A percentile compares a stretch with the other conserved stretches of the same genome.
Conservation (phyloP, 1,140 invertebrate genomes). For the Saccostrea echinata region DNA sequence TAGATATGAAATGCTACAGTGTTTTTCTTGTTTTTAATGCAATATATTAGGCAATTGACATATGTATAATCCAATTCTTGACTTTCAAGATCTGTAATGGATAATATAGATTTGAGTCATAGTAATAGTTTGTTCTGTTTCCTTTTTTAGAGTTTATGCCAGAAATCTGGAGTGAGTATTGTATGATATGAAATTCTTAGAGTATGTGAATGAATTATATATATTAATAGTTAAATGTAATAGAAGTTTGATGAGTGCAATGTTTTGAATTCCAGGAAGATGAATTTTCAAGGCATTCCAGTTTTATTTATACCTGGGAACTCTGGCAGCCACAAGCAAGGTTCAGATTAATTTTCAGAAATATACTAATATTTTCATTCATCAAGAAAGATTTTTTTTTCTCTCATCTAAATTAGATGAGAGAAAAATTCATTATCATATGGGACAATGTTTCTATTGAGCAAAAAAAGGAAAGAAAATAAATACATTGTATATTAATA, state of each 20-base stretch:
- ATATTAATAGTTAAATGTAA: background rate
- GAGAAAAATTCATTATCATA: no score
- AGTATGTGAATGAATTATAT: background rate
- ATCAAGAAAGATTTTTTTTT: no score
- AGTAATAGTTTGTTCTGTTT: background rate
- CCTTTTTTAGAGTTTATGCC: background rate
- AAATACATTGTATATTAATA: no score
- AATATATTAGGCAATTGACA: no score
- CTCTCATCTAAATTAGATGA: no score
- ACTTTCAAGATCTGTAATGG: background rate
- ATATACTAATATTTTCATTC: background rate
- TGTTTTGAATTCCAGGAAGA: constrained; percentile 59
- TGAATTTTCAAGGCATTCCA: constrained; percentile 90
- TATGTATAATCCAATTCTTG: background rate
- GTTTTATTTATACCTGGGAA: constrained; percentile 96
- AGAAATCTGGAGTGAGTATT: constrained; percentile 13
- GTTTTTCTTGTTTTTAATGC: no score
- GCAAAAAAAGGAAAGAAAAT: no score
- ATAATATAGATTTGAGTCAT: background rate
- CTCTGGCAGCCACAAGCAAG: constrained; percentile 93
- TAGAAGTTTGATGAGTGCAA: background rate
- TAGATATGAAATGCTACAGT: no score
- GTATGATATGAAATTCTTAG: background rate
- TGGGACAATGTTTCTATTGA: no score
- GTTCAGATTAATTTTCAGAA: constrained; percentile 47